Evolutionary conservation across 2,113 vertebrate genomes (phyloP), one percentile per base, ranked within the genome.

Genomic region (Castor canadensis): DNA sequence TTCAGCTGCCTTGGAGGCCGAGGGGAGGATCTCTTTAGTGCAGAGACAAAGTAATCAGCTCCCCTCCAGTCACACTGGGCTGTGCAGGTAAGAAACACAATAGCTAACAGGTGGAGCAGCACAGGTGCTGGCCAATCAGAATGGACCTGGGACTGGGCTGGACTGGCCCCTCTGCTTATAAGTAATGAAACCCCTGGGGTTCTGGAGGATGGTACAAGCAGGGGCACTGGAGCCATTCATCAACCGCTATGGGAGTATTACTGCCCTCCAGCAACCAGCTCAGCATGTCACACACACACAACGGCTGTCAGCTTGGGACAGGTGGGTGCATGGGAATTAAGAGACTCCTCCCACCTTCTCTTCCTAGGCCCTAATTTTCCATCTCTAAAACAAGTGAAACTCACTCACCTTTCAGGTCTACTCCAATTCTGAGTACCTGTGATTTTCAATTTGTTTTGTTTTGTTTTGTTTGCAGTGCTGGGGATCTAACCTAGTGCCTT

Each of bases 231-330:
- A 5, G 12, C 35, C 47, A 19, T 24, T 54, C 28, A 43, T 35
- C 19, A 22, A 1, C 54, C 24, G 38, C 4, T 43, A n/a, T 19
- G 32, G 17, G 56, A n/a, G 38, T 30, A 38, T 20, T 47, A 28
- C 32, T 5, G 24, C 52, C 54, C 40, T 24, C 19, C 69, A 32
- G 26, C 4, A 15, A 6, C n/a, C n/a, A 47, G 76, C 58, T n/a
- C 0, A 3, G 19, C 30, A 0, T 8, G 19, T 66, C 81, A 9
- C 49, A n/a, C 62, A 19, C 28, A 24, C 5, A 2, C 1, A 3
- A 26, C 15, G 15, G 32, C 67, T 4, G 3, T 28, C 89, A 67
- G 38, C 9, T 24, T 1, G 0, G 13, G 77, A 26, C 22, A 52
- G 72, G 43, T 13, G 19, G 62, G 2, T 54, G 35, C 13, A 17